Percentiles rank a stretch among this genome's conserved stretches.
These are phyloP conservation scores for Mungos mungo DNA, from an alignment of 2,113 vertebrate species.

Conservation along the genomic window DNA sequence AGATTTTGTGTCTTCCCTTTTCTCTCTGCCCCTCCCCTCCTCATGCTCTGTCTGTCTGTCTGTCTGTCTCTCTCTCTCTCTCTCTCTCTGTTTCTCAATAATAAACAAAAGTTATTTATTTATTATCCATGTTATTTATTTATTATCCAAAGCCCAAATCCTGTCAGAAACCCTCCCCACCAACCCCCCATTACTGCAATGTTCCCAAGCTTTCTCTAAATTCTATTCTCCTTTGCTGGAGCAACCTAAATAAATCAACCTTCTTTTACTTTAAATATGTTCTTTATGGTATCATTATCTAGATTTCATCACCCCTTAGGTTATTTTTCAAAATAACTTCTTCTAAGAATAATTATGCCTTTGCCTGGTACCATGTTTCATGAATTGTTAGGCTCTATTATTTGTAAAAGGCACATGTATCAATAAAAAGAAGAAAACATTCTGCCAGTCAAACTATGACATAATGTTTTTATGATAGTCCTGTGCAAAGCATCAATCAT, in stretches of 20 bases:
- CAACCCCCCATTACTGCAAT: neutral
- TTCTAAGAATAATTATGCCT: neutral
- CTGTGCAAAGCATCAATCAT: neutral
- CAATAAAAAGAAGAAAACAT: neutral
- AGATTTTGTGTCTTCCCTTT: too few relatives aligned
- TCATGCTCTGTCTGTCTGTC: too few relatives aligned
- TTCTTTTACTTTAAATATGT: neutral
- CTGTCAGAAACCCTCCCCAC: neutral
- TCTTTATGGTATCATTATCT: neutral
- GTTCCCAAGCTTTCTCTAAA: neutral
- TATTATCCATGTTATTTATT: too few relatives aligned
- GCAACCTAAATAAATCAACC: neutral
- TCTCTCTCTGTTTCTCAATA: too few relatives aligned
- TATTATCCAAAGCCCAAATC: neutral
- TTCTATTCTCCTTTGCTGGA: neutral
- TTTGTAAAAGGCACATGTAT: neutral
- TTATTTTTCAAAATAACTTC: slow-evolving; percentile 20
- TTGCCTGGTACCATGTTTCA: neutral
- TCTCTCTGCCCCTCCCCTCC: too few relatives aligned
- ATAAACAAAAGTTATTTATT: too few relatives aligned
- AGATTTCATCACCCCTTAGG: neutral
- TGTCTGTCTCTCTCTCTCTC: too few relatives aligned
- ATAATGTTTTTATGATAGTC: neutral
- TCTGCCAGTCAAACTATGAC: neutral
- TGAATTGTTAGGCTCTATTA: neutral